Base-by-base conservation (phyloP, 1,140 invertebrate species). In the Bilobella aurantiaca region DNA sequence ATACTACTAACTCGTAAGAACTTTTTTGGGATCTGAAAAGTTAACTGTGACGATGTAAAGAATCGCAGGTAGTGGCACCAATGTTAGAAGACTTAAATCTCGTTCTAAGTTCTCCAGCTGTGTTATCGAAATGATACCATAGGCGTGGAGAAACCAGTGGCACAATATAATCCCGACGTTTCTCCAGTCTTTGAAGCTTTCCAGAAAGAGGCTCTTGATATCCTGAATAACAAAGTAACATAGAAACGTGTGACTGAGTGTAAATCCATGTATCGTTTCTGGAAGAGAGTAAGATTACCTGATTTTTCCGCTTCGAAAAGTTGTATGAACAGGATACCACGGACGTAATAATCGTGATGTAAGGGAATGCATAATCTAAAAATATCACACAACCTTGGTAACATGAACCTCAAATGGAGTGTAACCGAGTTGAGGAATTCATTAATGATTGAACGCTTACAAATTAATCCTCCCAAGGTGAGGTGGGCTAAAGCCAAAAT, bases 341-440 rank as follows among this genome's bases (percentile, higher is more conserved):
- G 42, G 93, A 95, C 61, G 93, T 81, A 61, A 94, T 89, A 31
- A 98, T 88, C 18, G 91, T 86, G 60, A 97, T 86, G 76, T 94
- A 96, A 0, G 95, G 93, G 79, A 94, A 98, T 0, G 90, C 85
- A 77, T 93, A 95, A 86, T 97, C 92, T 95, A 83, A 64, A 88
- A 86, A 72, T 71, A 74, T 69, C 56, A 56, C 28, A 69, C 56
- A 1, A 58, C 8, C 34, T 58, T 29, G 16, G 57, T 3, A 53
- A 23, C 3, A 32, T 8, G 46, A 63, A 25, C 3, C 2, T 14
- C 46, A 58, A 58, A 23, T 27, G 27, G 27, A 5, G 8, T 2
- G 14, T 25, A n/a, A n/a, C n/a, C n/a, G n/a, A n/a, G n/a, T n/a
- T n/a, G n/a, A n/a, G n/a, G n/a, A n/a, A n/a, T n/a, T n/a, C n/a